Base-by-base conservation (phyloP, 2,113 vertebrate species). In the Gracilinanus agilis region DNA sequence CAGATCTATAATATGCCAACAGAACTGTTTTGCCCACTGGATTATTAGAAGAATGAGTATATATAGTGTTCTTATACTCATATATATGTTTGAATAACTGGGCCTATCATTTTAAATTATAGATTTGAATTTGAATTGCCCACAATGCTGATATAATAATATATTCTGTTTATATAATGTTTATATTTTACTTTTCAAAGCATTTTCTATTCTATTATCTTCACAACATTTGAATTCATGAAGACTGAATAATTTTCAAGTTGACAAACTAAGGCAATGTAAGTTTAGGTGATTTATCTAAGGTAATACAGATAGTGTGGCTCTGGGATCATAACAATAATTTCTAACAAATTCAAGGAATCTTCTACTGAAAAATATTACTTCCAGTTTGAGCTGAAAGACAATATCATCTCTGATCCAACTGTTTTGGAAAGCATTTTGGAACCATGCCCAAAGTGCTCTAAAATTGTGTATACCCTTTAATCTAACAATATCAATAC, bases 1-100 rank as follows among this genome's bases (percentile, higher is more conserved):
- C 44, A 54, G 25, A 24, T 67, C 88, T 94, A 8, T 53, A 91
- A n/a, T 92, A 95, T 75, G 93, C 58, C 88, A 91, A 89, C n/a
- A 91, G n/a, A 90, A 19, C 1, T 83, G 49, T 94, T 67, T 90
- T 83, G 95, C 93, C 94, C 90, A 94, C 61, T 10, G 13, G 92
- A 67, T 93, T 90, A 93, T 92, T 53, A 92, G 55, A 19, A 83
- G 12, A 88, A 61, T 27, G 88, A 93, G 92, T 92, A 96, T 25
- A 89, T 34, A 95, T 21, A 90, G 25, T 93, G 75, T 94, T 67
- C 44, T n/a, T 56, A 89, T 56, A 10, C 44, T 54, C 44, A 44
- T 92, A 56, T 92, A 54, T 96, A 90, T 90, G 44, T 96, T 91
- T 92, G 93, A 49, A 95, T 9, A 89, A 29, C 40, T 53, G 1